Conservation (phyloP, 1,140 invertebrate genomes). For the Sinonovacula constricta region DNA sequence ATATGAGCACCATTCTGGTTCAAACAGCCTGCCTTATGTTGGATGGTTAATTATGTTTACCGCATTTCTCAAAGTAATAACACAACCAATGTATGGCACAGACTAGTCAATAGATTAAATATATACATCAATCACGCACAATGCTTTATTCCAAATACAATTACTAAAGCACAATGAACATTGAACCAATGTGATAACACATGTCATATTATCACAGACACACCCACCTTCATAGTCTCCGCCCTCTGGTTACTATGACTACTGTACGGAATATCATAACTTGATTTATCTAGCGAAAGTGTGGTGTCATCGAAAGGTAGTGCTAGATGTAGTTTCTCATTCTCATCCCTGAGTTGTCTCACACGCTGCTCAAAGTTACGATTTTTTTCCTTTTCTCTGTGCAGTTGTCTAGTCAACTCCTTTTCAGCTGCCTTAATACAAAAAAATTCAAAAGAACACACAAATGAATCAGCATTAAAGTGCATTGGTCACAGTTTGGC, state of each 20-base stretch:
- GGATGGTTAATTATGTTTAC: too few species aligned
- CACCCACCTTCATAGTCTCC: constrained; percentile 64
- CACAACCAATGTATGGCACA: too few species aligned
- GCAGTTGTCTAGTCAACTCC: constrained; percentile 67
- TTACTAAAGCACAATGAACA: too few species aligned
- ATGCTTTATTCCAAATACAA: background rate
- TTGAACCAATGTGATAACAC: too few species aligned
- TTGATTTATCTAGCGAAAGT: constrained; percentile 47
- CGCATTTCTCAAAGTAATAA: too few species aligned
- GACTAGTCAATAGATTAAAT: too few species aligned
- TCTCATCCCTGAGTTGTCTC: constrained; percentile 69
- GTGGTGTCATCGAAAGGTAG: constrained; percentile 66
- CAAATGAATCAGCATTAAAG: too few species aligned
- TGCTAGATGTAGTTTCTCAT: constrained; percentile 66
- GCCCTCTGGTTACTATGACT: constrained; percentile 60
- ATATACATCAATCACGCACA: background rate
- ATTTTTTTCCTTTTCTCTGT: constrained; percentile 72
- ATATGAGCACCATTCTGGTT: too few species aligned
- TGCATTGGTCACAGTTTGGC: too few species aligned
- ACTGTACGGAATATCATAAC: constrained; percentile 68
- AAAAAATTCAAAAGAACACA: too few species aligned
- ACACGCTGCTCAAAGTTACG: constrained; percentile 66
- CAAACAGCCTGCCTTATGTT: too few species aligned
- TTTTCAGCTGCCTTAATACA: constrained; percentile 73
- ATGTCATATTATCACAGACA: background rate